Base-by-base conservation (phyloP, 2,113 vertebrate genomes). In the Syrmaticus mikado region DNA sequence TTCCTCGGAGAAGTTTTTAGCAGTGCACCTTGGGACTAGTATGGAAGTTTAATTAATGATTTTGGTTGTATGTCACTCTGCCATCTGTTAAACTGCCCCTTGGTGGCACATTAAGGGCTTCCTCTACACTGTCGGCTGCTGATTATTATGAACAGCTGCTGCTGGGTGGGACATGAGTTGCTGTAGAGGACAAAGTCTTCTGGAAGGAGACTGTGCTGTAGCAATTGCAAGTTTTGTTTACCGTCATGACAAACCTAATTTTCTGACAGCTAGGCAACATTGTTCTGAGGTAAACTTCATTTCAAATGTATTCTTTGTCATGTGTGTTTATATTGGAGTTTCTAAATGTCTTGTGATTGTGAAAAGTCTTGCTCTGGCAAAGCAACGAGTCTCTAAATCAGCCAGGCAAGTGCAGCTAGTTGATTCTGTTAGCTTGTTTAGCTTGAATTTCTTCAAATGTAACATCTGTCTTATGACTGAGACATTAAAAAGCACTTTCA, bases 61-160 rank as follows among this genome's bases (percentile, higher is more conserved):
- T 89, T 95, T 96, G 96, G 95, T 79, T 97, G 97, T 96, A n/a
- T 97, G 97, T 98, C 96, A 88, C 91, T 78, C 34, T 96, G 94
- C 97, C 98, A 97, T 96, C 97, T 97, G 97, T 85, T 95, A 84
- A 93, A 88, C 92, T 94, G 95, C 92, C 97, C 97, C 96, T 93
- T 57, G 94, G 97, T 13, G 87, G 92, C 96, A 92, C 95, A 72
- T 96, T 89, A 93, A 92, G 96, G 94, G 91, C 92, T 97, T 90
- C 95, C 91, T 96, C 82, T 50, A 65, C 81, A 50, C 95, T 93
- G 80, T 94, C 41, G 90, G 91, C 86, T 90, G 73, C 96, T 89
- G 94, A 92, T 92, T 93, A 85, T 89, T 73, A 24, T 8, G 89
- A 97, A 58, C 97, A 97, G 97, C 96, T 97, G 97, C 55, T 94